Evolutionary conservation across 2,113 vertebrate species (phyloP).

Genomic region (Podilymbus podiceps): DNA sequence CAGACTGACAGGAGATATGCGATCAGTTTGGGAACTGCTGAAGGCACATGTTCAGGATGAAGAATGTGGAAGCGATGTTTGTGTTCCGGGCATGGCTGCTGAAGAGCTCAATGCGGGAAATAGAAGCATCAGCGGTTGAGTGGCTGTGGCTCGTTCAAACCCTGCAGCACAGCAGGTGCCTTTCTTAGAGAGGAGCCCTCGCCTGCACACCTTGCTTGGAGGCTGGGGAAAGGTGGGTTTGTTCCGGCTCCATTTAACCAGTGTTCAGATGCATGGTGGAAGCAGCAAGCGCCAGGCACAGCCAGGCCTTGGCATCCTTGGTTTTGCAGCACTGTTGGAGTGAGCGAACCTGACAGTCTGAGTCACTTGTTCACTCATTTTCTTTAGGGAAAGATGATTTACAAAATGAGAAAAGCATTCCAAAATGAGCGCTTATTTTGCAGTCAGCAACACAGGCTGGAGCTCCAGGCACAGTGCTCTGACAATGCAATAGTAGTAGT

Average conservation of each 20-base stretch:
- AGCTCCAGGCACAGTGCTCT: background rate
- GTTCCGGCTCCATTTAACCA: background rate
- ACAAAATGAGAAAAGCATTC: conserved; percentile 3
- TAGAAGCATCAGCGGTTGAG: background rate
- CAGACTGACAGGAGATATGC: background rate
- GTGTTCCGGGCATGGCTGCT: background rate
- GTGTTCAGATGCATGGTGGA: background rate
- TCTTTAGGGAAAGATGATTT: background rate
- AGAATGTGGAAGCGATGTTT: rapidly evolving
- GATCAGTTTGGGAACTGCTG: rapidly evolving
- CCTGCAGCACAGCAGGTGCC: rapidly evolving
- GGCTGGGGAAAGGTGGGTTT: background rate
- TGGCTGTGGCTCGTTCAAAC: background rate
- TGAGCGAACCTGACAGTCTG: background rate
- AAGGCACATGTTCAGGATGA: background rate
- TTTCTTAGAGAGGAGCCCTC: background rate
- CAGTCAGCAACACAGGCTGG: background rate
- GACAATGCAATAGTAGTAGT: conserved; percentile 15
- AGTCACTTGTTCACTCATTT: background rate
- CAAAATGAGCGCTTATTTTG: background rate
- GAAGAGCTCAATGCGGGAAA: background rate
- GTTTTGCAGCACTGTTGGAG: background rate
- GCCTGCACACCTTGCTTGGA: background rate
- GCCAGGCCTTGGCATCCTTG: background rate
- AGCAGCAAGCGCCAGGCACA: background rate